phyloP scores from a whole-genome alignment of 2,888 invertebrate species.

The Aphidius colemani region DNA sequence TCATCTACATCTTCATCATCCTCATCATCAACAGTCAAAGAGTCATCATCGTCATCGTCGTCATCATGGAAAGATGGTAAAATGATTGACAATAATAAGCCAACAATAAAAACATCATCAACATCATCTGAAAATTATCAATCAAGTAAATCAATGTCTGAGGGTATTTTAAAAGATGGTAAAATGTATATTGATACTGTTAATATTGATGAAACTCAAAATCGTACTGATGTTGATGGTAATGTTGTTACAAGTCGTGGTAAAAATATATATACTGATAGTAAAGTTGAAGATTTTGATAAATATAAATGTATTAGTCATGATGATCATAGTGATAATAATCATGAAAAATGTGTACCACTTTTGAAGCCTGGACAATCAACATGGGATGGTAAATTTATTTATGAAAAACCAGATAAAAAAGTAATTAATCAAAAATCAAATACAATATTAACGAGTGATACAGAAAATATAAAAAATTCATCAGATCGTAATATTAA shows the following conservation, averaged over 20 bases:
- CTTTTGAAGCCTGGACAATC: slow-evolving; percentile 56
- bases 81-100: slow-evolving; percentile 27
- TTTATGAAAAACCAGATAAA: slow-evolving; percentile 51
- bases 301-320: slow-evolving; percentile 26
- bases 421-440: not conserved
- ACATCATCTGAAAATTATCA: slow-evolving; percentile 41
- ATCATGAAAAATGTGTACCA: slow-evolving; percentile 17
- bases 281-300: slow-evolving; percentile 33
- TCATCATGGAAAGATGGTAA: not conserved
- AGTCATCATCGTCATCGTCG: slow-evolving; percentile 24
- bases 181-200: slow-evolving; percentile 41
- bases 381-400: slow-evolving; percentile 62
- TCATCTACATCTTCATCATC: slow-evolving; percentile 33
- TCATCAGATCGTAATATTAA: slow-evolving; percentile 6
- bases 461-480: not conserved
- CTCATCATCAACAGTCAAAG: slow-evolving; percentile 32
- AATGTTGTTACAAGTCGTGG: slow-evolving; percentile 40
- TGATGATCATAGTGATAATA: slow-evolving; percentile 28
- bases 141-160: slow-evolving; percentile 40
- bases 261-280: slow-evolving; percentile 44
- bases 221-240: slow-evolving; percentile 48
- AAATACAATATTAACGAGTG: slow-evolving; percentile 18
- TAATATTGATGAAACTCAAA: slow-evolving; percentile 40
- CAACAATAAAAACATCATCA: slow-evolving; percentile 32
- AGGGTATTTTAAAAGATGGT: slow-evolving; percentile 43